These are phyloP conservation scores for Hydractinia symbiolongicarpus DNA, from an alignment of 30 jellyfish, hydroid and myxozoan species.

Conservation along the genomic window DNA sequence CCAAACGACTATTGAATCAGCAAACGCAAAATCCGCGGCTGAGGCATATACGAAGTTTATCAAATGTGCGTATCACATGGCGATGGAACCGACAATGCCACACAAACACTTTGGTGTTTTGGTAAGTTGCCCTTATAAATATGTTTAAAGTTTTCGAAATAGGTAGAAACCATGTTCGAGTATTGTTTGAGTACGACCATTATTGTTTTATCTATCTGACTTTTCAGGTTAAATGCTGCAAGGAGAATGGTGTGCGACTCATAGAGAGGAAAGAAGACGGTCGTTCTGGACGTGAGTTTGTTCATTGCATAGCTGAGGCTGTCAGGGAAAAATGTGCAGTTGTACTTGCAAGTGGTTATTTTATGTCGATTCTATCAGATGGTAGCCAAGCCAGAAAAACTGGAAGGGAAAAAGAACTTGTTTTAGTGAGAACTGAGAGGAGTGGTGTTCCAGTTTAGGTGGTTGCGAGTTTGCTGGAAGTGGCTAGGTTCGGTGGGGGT, in stretches of 20 bases:
- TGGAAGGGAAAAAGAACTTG: too few relatives aligned
- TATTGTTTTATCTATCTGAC: neutral
- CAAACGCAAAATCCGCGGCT: too few relatives aligned
- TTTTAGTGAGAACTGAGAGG: too few relatives aligned
- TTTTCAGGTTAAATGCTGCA: conserved; percentile 26
- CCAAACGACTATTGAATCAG: too few relatives aligned
- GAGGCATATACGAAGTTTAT: too few relatives aligned
- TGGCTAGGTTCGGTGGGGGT: conserved; percentile 24
- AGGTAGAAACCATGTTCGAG: conserved; percentile 25
- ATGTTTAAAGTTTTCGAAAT: neutral
- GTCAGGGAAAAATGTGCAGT: conserved; percentile 25
- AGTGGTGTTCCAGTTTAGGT: too few relatives aligned
- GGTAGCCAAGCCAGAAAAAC: too few relatives aligned
- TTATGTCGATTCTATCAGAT: neutral
- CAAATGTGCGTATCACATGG: too few relatives aligned
- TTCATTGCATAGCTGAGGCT: conserved; percentile 43
- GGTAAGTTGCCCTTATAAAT: too few relatives aligned
- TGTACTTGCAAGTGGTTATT: conserved; percentile 26
- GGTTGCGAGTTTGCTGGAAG: conserved; percentile 10
- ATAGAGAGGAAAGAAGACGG: conserved; percentile 36
- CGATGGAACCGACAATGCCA: too few relatives aligned
- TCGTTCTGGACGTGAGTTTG: conserved; percentile 30
- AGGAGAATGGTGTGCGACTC: conserved; percentile 26
- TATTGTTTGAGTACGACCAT: neutral
- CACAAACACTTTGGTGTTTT: too few relatives aligned